Percentiles rank a stretch among this genome's conserved stretches.
These are phyloP conservation scores for Nemotelus pantherinus DNA, from an alignment of 2,888 invertebrate species.

Conservation along the genomic window DNA sequence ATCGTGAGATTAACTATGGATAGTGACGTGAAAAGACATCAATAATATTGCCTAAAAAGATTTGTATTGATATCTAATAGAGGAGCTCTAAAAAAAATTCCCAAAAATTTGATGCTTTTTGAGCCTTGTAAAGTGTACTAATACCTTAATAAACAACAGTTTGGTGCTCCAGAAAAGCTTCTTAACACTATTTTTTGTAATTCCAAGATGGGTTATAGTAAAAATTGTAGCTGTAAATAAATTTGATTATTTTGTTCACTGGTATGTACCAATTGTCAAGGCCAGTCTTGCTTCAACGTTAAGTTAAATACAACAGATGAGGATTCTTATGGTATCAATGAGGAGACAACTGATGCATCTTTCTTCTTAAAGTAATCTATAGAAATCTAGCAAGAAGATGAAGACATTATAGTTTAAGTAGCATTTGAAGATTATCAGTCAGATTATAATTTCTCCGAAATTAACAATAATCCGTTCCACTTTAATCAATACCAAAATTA, in stretches of 20 bases:
- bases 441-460: background rate
- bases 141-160: conserved; percentile 5
- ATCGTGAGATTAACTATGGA: no score
- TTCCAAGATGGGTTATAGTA: background rate
- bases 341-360: background rate
- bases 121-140: no score
- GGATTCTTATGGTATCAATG: background rate
- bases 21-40: no score
- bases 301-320: background rate
- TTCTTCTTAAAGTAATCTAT: background rate
- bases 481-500: background rate
- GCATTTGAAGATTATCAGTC: background rate
- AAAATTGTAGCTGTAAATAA: background rate
- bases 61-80: no score
- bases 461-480: background rate
- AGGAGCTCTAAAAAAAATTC: no score
- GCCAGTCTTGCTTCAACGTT: background rate
- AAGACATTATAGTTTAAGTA: background rate
- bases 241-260: background rate
- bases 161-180: background rate
- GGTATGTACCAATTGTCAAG: background rate
- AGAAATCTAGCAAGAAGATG: background rate
- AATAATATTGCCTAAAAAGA: no score
- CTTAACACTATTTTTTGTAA: background rate
- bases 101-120: no score